These are phyloP conservation scores for Brachynemurus nebulosus DNA, from an alignment of 2,888 invertebrate genomes.

Conservation along the genomic window DNA sequence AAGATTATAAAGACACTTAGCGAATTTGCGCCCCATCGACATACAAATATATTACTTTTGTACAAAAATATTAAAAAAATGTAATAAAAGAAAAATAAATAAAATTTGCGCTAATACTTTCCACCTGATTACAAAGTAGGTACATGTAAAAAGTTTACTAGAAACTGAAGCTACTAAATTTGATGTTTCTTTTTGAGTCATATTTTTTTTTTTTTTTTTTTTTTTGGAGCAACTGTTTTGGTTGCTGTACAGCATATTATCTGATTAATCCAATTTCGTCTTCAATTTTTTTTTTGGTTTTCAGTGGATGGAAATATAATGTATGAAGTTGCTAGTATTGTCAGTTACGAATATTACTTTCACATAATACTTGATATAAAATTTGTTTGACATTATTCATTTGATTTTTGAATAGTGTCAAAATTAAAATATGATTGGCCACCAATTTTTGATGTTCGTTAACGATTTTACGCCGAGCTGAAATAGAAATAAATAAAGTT, in stretches of 20 bases:
- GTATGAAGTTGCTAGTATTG: background rate
- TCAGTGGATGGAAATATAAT: slow-evolving; percentile 1
- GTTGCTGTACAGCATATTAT: background rate
- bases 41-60: no score
- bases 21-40: no score
- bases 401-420: background rate
- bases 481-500: no score
- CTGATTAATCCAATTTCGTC: no score
- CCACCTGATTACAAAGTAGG: no score
- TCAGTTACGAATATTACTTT: background rate
- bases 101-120: no score
- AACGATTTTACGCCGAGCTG: background rate
- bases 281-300: background rate
- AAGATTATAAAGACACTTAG: no score
- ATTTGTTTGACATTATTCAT: background rate
- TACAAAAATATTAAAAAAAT: no score
- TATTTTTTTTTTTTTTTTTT: background rate
- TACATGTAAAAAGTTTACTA: no score
- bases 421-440: background rate
- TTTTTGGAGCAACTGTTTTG: background rate
- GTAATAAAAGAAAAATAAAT: no score
- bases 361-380: background rate
- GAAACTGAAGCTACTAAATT: no score
- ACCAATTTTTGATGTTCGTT: background rate
- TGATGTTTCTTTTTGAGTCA: background rate